Conservation (phyloP, 2,888 invertebrate species). For the Oeneis ivallda region DNA sequence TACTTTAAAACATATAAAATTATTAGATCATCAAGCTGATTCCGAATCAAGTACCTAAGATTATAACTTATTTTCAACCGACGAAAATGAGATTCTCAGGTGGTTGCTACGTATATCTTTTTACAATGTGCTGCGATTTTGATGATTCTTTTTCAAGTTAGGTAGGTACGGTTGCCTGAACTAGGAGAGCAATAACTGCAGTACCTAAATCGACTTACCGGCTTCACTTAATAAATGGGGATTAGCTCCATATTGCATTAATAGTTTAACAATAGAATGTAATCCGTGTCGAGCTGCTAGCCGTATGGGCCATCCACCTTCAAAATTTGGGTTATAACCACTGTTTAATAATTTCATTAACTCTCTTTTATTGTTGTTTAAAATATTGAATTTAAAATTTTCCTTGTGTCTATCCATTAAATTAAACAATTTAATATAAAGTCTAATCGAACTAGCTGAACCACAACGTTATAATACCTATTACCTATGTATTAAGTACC, state of each 20-base stretch:
- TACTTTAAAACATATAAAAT: no score
- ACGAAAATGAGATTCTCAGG: no score
- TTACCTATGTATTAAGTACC: no score
- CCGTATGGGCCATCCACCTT: conserved; percentile 72
- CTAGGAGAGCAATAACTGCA: not conserved
- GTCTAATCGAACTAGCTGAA: not conserved
- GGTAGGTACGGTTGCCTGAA: not conserved
- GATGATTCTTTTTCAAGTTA: no score
- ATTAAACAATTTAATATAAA: not conserved
- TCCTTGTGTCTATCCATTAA: conserved; percentile 53
- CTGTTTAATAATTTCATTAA: conserved; percentile 54
- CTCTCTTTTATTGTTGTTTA: conserved; percentile 55
- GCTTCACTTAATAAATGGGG: conserved; percentile 69
- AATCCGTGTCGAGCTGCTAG: conserved; percentile 68
- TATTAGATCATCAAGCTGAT: no score
- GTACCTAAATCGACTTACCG: conserved; percentile 58
- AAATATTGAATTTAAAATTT: conserved; percentile 56
- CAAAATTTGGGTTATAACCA: conserved; percentile 68
- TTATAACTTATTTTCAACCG: no score
- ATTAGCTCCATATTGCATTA: conserved; percentile 69
- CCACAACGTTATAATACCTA: no score
- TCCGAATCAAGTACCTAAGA: no score
- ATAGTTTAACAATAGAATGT: conserved; percentile 56
- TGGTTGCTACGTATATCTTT: no score
- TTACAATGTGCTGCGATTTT: no score